Percentiles rank a stretch among this genome's conserved stretches.
phyloP scores from a whole-genome alignment of 64 coral and sea anemone species.

The Stylophora pistillata region DNA sequence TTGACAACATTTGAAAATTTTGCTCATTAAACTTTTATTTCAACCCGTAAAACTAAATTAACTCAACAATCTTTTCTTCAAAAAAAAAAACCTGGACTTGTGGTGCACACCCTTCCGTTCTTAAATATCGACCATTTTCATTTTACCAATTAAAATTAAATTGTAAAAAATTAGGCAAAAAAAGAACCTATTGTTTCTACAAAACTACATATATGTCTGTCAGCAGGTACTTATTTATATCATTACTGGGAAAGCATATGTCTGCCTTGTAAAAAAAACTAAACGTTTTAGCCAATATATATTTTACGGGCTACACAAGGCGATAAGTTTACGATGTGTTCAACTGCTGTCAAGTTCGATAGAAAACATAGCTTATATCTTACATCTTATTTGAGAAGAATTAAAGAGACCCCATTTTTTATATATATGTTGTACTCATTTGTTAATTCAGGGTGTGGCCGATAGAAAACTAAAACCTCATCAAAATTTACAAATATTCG shows the following conservation, averaged over 20 bases:
- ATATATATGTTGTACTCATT: neutral
- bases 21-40: slow-evolving; percentile 31
- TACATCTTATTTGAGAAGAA: neutral
- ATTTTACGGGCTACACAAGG: neutral
- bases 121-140: neutral
- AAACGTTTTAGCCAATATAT: neutral
- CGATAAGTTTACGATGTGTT: neutral
- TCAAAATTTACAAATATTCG: neutral
- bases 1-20: neutral
- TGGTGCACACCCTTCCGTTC: neutral
- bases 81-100: slow-evolving; percentile 4
- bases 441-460: neutral
- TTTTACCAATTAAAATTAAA: neutral
- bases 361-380: neutral
- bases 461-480: neutral
- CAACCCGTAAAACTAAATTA: slow-evolving; percentile 11
- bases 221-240: neutral
- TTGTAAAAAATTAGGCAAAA: neutral
- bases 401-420: neutral
- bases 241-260: neutral
- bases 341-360: neutral
- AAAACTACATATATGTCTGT: slow-evolving; percentile 6
- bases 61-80: neutral
- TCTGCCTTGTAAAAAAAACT: slow-evolving; percentile 1
- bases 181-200: neutral